These are phyloP conservation scores for Oryzaephilus surinamensis DNA, from an alignment of 1,140 invertebrate species.

Conservation along the genomic window DNA sequence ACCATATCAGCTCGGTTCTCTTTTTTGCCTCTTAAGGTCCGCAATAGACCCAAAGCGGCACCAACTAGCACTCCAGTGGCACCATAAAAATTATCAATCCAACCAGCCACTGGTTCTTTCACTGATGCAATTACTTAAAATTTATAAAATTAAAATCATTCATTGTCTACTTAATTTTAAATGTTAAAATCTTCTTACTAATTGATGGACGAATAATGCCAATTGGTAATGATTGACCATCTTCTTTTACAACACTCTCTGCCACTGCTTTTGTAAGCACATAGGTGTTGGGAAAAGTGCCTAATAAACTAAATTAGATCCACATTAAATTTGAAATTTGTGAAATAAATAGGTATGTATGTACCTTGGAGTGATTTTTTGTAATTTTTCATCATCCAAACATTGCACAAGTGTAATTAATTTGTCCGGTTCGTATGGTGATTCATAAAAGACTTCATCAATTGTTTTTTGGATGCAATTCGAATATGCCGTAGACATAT, in stretches of 20 bases:
- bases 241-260: constrained; percentile 54
- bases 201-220: constrained; percentile 55
- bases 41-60: constrained; percentile 43
- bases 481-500: constrained; percentile 53
- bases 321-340: constrained; percentile 7
- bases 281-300: constrained; percentile 70
- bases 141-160: constrained; percentile 55
- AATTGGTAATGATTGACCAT: constrained; percentile 48
- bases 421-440: constrained; percentile 37
- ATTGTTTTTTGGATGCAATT: constrained; percentile 46
- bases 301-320: constrained; percentile 15
- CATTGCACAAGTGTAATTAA: constrained; percentile 33
- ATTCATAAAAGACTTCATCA: constrained; percentile 42
- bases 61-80: constrained; percentile 51
- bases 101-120: constrained; percentile 48
- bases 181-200: constrained; percentile 57
- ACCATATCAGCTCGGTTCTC: constrained; percentile 56
- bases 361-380: constrained; percentile 36
- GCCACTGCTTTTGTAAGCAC: constrained; percentile 73
- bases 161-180: constrained; percentile 48
- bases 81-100: constrained; percentile 72
- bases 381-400: constrained; percentile 32
- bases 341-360: constrained; percentile 3
- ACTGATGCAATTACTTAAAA: constrained; percentile 45
- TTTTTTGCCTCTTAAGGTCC: too few relatives aligned